Percentiles rank a stretch among this genome's conserved stretches.
phyloP scores from a whole-genome alignment of 2,797 vertebrate genomes.

The Cuniculus paca region DNA sequence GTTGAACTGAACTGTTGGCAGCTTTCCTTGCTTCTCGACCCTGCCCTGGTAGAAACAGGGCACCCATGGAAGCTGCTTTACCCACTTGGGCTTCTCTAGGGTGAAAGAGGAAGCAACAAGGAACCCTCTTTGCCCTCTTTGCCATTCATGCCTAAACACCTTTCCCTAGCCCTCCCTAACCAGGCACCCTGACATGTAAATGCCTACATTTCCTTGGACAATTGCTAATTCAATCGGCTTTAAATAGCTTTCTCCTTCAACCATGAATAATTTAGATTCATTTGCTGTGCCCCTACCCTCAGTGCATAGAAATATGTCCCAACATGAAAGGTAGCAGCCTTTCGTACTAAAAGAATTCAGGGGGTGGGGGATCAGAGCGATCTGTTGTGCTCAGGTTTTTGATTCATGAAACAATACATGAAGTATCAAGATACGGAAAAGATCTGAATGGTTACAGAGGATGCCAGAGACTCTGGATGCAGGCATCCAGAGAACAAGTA shows the following conservation, averaged over 20 bases:
- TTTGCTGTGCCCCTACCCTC: background rate
- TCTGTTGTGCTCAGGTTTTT: background rate
- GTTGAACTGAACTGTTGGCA: background rate
- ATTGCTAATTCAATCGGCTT: background rate
- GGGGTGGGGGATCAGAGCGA: background rate
- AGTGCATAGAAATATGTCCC: background rate
- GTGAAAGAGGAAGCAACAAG: background rate
- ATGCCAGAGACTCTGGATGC: background rate
- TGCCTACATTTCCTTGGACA: background rate
- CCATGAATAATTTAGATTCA: background rate
- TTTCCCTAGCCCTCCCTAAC: background rate
- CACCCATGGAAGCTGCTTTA: background rate
- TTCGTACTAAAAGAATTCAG: background rate
- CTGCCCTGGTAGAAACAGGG: background rate
- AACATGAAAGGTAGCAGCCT: background rate
- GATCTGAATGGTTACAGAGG: background rate
- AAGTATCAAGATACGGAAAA: background rate
- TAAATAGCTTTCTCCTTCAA: background rate
- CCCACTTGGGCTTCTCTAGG: background rate
- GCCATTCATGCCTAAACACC: background rate
- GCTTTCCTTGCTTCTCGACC: background rate
- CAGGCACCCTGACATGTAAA: background rate
- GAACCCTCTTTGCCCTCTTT: background rate
- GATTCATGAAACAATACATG: background rate
- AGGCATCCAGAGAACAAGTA: background rate